These are phyloP conservation scores for Callaeas wilsoni DNA, from an alignment of 2,113 vertebrate genomes.

Conservation along the genomic window DNA sequence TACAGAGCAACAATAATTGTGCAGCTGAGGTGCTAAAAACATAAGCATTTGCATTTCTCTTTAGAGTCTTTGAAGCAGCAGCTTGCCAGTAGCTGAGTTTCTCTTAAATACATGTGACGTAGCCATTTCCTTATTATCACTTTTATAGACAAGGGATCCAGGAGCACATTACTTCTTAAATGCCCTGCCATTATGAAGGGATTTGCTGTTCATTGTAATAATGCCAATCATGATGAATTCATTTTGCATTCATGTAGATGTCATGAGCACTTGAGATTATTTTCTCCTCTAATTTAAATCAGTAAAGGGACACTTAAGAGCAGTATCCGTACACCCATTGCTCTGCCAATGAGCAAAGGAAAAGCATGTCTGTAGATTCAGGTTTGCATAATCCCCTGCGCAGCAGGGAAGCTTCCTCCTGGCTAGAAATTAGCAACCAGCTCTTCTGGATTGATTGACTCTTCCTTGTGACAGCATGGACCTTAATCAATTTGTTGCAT, in stretches of 20 bases:
- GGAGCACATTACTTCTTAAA: constrained; percentile 56
- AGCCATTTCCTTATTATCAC: constrained; percentile 40
- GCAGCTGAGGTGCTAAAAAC: background rate
- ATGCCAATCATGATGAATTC: constrained; percentile 32
- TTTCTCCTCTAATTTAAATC: constrained; percentile 53
- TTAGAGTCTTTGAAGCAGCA: constrained; percentile 6
- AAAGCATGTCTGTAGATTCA: background rate
- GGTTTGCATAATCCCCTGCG: background rate
- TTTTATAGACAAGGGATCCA: constrained; percentile 48
- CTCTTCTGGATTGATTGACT: constrained; percentile 9
- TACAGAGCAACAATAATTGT: background rate
- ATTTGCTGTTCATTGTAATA: constrained; percentile 60
- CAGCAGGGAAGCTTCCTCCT: background rate
- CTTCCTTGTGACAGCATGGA: constrained; percentile 23
- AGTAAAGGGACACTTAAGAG: constrained; percentile 57
- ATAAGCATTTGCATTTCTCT: background rate
- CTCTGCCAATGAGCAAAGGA: background rate
- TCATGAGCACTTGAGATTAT: constrained; percentile 31
- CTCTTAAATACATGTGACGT: constrained; percentile 36
- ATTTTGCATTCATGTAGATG: constrained; percentile 63
- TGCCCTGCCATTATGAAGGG: constrained; percentile 46
- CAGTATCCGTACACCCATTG: background rate
- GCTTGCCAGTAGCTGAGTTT: background rate
- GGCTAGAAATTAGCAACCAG: constrained; percentile 42
- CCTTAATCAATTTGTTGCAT: constrained; percentile 35